These are phyloP conservation scores for Enteromius mattozi DNA, from an alignment of 2,797 vertebrate genomes.

Conservation along the genomic window DNA sequence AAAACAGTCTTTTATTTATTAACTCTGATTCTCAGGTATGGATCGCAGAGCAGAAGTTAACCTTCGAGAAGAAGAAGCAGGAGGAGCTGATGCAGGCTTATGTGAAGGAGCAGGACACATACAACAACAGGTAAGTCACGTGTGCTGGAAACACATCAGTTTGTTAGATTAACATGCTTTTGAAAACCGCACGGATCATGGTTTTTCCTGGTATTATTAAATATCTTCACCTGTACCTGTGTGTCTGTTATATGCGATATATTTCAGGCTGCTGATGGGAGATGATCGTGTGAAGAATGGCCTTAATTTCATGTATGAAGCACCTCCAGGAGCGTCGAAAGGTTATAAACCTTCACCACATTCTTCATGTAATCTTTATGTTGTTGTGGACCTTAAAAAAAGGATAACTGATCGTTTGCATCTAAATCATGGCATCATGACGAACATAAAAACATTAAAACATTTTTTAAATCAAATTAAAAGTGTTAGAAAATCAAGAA, in stretches of 20 bases:
- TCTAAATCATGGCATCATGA: too few species aligned
- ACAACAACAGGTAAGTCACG: conserved; percentile 90
- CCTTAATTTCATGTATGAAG: conserved; percentile 99
- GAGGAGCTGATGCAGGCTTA: conserved; percentile 98
- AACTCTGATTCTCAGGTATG: conserved; percentile 88
- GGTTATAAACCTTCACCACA: conserved; percentile 71
- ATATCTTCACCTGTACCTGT: too few species aligned
- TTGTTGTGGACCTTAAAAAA: too few species aligned
- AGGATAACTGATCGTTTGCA: background rate
- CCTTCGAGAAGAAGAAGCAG: conserved; percentile 95
- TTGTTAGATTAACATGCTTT: background rate
- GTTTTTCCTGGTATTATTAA: background rate
- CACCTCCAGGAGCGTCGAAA: conserved; percentile 96
- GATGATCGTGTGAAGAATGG: conserved; percentile 99
- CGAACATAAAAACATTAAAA: too few species aligned
- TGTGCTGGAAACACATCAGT: background rate
- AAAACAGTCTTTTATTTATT: too few species aligned
- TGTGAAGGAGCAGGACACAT: conserved; percentile 95
- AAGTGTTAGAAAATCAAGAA: background rate
- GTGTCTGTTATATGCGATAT: conserved; percentile 28
- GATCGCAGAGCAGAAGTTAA: conserved; percentile 98
- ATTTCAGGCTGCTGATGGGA: conserved; percentile 91
- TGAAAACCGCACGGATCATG: background rate
- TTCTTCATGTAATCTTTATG: background rate
- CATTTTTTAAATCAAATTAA: too few species aligned